Percentiles rank a stretch among this genome's conserved stretches.
These are phyloP conservation scores for Tenualosa thibaudeaui DNA, from an alignment of 2,797 vertebrate genomes.

Conservation along the genomic window DNA sequence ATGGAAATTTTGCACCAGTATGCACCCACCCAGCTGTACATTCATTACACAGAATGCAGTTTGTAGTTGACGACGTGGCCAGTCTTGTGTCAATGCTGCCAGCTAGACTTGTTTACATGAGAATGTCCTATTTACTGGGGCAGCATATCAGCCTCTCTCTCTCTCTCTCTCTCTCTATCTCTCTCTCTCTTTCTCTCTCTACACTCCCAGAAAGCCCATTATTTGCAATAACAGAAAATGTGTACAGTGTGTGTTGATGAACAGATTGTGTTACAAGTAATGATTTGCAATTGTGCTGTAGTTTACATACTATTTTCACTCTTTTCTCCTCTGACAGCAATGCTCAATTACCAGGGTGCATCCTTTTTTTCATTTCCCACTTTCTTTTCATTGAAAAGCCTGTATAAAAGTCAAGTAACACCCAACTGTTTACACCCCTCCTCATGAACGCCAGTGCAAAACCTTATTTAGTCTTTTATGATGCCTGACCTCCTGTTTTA, in stretches of 20 bases:
- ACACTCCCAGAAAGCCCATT: neutral
- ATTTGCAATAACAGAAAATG: neutral
- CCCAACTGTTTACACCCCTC: neutral
- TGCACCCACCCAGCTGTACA: neutral
- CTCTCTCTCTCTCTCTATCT: neutral
- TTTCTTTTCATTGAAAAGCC: neutral
- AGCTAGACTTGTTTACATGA: neutral
- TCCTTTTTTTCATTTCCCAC: neutral
- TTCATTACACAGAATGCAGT: neutral
- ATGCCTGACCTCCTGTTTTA: neutral
- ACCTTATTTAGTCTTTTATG: constrained; percentile 1
- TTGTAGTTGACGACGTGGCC: neutral
- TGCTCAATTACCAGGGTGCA: neutral
- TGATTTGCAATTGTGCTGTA: neutral
- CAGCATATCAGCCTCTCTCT: neutral
- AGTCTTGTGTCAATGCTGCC: neutral
- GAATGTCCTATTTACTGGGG: neutral
- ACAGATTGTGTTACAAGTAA: neutral
- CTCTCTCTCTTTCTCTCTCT: neutral
- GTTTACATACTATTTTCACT: neutral
- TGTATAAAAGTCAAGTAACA: neutral
- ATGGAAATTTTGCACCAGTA: neutral
- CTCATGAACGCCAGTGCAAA: neutral
- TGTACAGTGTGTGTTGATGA: neutral
- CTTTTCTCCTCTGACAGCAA: neutral